These are phyloP conservation scores for Catonia carolina DNA, from an alignment of 2,888 invertebrate genomes.

Conservation along the genomic window DNA sequence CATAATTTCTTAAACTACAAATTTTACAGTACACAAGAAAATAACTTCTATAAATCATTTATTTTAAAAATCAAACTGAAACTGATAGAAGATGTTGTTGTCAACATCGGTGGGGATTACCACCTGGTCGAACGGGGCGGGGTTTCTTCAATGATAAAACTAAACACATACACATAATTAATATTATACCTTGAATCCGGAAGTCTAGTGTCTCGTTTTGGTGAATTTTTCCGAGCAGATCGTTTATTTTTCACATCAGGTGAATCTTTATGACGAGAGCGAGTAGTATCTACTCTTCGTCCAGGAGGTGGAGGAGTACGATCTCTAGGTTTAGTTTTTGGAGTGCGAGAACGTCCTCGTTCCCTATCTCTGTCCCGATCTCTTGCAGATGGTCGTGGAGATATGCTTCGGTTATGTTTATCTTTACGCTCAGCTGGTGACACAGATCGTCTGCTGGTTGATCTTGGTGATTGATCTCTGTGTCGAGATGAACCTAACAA, in stretches of 20 bases:
- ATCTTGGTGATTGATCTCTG: conserved; percentile 19
- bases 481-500: too few species aligned
- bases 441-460: conserved; percentile 17
- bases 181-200: conserved; percentile 3
- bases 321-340: conserved; percentile 16
- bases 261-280: conserved; percentile 21
- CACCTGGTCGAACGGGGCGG: too few species aligned
- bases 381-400: conserved; percentile 41
- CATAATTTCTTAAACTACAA: too few species aligned
- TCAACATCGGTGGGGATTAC: too few species aligned
- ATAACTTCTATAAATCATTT: too few species aligned
- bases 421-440: conserved; percentile 29
- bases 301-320: conserved; percentile 19
- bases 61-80: too few species aligned
- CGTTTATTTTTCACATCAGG: conserved; percentile 16
- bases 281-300: conserved; percentile 1
- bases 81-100: too few species aligned
- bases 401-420: conserved; percentile 30
- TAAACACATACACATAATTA: too few species aligned
- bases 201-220: conserved; percentile 8
- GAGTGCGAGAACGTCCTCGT: conserved; percentile 12
- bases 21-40: too few species aligned
- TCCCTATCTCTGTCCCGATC: conserved; percentile 48
- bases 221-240: conserved; percentile 8
- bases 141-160: too few species aligned